Evolutionary conservation across 2,888 invertebrate species (phyloP).

Genomic region (Pachycephus smyrnensis): DNA sequence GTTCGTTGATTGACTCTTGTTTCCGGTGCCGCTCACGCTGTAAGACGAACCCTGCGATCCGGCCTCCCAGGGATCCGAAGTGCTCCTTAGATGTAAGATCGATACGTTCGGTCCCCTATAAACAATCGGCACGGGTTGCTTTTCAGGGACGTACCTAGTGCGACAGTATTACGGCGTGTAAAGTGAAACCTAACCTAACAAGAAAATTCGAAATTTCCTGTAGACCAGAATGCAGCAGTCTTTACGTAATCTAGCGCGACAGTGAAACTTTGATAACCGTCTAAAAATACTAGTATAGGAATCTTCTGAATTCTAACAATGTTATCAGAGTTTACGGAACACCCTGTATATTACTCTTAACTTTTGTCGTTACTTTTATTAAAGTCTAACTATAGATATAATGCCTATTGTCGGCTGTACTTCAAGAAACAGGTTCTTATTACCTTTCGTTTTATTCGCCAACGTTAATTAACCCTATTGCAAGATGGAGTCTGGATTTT

Average conservation of each 20-base stretch:
- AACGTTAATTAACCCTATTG: not conserved
- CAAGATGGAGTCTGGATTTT: not conserved
- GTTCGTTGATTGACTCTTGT: constrained; percentile 48
- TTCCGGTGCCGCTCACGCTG: constrained; percentile 42
- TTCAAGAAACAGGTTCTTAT: not conserved
- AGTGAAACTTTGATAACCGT: not conserved
- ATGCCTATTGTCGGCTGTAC: not conserved
- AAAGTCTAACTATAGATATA: not conserved
- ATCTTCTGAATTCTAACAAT: not conserved
- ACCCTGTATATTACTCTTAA: not conserved
- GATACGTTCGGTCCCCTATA: constrained; percentile 71
- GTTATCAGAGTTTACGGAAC: not conserved
- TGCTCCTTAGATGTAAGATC: constrained; percentile 70
- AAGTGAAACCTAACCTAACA: not conserved
- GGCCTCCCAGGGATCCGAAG: constrained; percentile 71
- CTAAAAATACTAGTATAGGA: not conserved
- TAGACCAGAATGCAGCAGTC: not conserved
- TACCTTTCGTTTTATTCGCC: not conserved
- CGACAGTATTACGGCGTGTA: not conserved
- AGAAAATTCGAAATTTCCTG: not conserved
- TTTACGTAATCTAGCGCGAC: not conserved
- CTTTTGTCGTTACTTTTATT: not conserved
- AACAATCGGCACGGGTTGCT: not conserved
- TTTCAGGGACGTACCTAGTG: not conserved
- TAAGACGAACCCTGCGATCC: constrained; percentile 62